phyloP scores from a whole-genome alignment of 2,888 invertebrate genomes.

The Rhogogaster chlorosoma region DNA sequence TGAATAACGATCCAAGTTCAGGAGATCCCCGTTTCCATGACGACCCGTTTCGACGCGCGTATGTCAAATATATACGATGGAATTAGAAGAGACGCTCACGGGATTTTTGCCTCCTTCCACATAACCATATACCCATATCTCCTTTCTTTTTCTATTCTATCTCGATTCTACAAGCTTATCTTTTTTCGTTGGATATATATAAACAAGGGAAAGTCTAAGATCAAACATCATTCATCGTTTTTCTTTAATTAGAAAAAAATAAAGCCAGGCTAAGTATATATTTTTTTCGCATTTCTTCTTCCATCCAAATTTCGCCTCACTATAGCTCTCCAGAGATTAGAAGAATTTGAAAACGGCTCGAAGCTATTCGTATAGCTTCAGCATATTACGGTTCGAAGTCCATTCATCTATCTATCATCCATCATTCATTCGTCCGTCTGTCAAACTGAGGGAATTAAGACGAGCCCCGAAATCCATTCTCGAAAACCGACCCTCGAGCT shows the following conservation, averaged over 20 bases:
- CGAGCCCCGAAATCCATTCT: conserved; percentile 1
- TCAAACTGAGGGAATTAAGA: conserved; percentile 12
- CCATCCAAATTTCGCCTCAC: background rate
- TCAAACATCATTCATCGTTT: background rate
- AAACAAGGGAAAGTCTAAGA: background rate
- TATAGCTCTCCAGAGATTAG: background rate
- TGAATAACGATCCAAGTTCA: conserved; percentile 50
- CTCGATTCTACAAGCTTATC: background rate
- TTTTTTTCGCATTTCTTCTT: background rate
- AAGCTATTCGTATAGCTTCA: background rate
- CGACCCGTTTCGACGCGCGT: conserved; percentile 40
- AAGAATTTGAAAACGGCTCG: background rate
- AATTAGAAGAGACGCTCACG: conserved; percentile 9
- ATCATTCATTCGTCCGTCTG: conserved; percentile 2
- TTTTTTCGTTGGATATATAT: background rate
- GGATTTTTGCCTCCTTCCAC: conserved; percentile 4
- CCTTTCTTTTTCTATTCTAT: background rate
- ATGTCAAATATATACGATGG: conserved; percentile 23
- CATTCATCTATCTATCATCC: background rate
- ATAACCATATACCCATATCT: background rate
- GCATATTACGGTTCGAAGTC: background rate
- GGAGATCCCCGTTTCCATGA: conserved; percentile 39
- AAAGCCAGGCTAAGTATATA: background rate
- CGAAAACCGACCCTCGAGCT: conserved; percentile 1
- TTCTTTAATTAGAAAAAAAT: background rate